These are phyloP conservation scores for Pardosa pseudoannulata DNA, from an alignment of 2,888 invertebrate genomes.

Conservation along the genomic window DNA sequence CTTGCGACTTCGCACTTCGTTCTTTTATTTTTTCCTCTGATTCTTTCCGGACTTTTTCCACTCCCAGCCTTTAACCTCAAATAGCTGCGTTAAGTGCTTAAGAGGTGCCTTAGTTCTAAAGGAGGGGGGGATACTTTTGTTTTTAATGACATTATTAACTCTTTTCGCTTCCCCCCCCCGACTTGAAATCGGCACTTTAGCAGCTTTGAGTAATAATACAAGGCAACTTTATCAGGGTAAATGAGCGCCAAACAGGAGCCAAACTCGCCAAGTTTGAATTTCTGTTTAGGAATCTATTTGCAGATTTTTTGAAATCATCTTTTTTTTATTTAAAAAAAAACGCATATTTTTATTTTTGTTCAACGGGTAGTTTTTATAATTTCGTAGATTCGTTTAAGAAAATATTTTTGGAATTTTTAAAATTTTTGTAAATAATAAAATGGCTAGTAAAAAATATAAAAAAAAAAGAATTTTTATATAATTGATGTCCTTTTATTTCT, in stretches of 20 bases:
- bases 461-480: too few species aligned
- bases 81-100: slow-evolving; percentile 72
- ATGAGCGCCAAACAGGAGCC: not conserved
- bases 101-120: slow-evolving; percentile 61
- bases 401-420: too few species aligned
- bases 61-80: slow-evolving; percentile 63
- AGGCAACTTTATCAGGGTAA: not conserved
- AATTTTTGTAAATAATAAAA: too few species aligned
- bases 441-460: too few species aligned
- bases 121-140: slow-evolving; percentile 53
- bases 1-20: slow-evolving; percentile 15
- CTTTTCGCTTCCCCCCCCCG: not conserved
- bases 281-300: not conserved
- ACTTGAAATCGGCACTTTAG: slow-evolving; percentile 60
- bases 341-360: too few species aligned
- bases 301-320: too few species aligned
- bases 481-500: too few species aligned
- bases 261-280: slow-evolving; percentile 40
- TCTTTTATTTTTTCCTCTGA: slow-evolving; percentile 38
- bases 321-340: too few species aligned
- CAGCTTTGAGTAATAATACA: slow-evolving; percentile 52
- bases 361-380: too few species aligned
- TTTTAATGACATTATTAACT: slow-evolving; percentile 72
- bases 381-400: too few species aligned
- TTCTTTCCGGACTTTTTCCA: slow-evolving; percentile 18